Conservation (phyloP, 2,113 vertebrate species). For the Euleptes europaea region DNA sequence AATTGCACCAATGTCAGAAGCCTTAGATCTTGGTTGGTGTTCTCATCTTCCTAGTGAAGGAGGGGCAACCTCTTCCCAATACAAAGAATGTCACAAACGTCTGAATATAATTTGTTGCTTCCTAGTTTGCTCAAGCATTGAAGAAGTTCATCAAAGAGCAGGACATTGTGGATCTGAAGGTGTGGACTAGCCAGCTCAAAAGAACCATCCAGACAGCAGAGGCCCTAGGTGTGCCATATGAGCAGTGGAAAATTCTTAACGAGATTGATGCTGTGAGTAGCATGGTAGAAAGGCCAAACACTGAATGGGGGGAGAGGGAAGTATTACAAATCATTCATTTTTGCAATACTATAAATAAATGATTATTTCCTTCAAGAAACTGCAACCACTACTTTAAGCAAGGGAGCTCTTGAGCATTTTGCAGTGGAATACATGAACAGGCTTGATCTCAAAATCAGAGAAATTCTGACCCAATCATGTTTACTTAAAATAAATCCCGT, state of each 20-base stretch:
- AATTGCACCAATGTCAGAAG: not conserved
- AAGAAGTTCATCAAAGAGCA: slow-evolving; percentile 88
- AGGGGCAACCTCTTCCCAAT: not conserved
- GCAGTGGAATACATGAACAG: not conserved
- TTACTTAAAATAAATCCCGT: not conserved
- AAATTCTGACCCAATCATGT: not conserved
- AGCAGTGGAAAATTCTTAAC: slow-evolving; percentile 98
- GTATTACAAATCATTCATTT: fast-evolving
- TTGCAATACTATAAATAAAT: fast-evolving
- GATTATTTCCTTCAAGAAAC: not conserved
- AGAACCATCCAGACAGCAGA: slow-evolving; percentile 96
- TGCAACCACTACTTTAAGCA: too few species aligned
- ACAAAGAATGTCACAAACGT: not conserved
- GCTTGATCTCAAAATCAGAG: not conserved
- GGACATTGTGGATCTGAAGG: slow-evolving; percentile 89
- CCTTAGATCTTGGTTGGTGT: not conserved
- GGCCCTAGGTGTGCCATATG: slow-evolving; percentile 88
- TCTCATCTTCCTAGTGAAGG: not conserved
- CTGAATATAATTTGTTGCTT: not conserved
- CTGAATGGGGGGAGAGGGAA: not conserved
- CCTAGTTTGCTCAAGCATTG: slow-evolving; percentile 85
- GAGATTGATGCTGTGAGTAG: slow-evolving; percentile 94
- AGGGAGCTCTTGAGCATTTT: not conserved
- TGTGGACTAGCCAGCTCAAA: slow-evolving; percentile 97
- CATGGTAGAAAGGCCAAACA: not conserved